Percentiles rank a stretch among this genome's conserved stretches.
Conservation (phyloP, 2,888 invertebrate genomes). For the Watsonalla binaria region DNA sequence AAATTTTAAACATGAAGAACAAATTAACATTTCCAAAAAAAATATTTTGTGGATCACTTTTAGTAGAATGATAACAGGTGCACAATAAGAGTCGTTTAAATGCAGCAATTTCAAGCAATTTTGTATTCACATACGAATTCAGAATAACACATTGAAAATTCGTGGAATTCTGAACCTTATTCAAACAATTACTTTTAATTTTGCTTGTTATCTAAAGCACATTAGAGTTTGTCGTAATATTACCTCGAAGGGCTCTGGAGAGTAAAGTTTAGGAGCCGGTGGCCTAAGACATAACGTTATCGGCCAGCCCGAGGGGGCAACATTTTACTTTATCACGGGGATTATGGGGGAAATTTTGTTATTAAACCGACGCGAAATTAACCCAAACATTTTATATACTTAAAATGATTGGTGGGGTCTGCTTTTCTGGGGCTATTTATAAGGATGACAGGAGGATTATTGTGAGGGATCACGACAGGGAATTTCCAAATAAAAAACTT, state of each 20-base stretch:
- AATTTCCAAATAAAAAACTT: too few relatives aligned
- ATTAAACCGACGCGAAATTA: constrained; percentile 17
- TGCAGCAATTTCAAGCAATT: too few relatives aligned
- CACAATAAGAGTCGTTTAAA: too few relatives aligned
- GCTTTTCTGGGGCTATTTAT: background rate
- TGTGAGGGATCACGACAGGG: too few relatives aligned
- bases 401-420: background rate
- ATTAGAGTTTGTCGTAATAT: background rate
- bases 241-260: background rate
- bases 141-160: too few relatives aligned
- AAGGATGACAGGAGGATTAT: constrained; percentile 4
- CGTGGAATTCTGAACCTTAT: too few relatives aligned
- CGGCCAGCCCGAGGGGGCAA: constrained; percentile 14
- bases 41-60: too few relatives aligned
- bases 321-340: constrained; percentile 25
- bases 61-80: too few relatives aligned
- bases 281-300: constrained; percentile 12
- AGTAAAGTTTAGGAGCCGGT: constrained; percentile 14
- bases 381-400: background rate
- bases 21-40: too few relatives aligned
- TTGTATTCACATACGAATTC: too few relatives aligned
- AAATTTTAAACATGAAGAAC: too few relatives aligned
- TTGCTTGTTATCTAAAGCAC: background rate
- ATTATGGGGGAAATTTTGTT: constrained; percentile 21
- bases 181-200: too few relatives aligned